Percentiles rank a stretch among this genome's conserved stretches.
Evolutionary conservation across 2,888 invertebrate species (phyloP).

Genomic region (Limnephilus auricula): DNA sequence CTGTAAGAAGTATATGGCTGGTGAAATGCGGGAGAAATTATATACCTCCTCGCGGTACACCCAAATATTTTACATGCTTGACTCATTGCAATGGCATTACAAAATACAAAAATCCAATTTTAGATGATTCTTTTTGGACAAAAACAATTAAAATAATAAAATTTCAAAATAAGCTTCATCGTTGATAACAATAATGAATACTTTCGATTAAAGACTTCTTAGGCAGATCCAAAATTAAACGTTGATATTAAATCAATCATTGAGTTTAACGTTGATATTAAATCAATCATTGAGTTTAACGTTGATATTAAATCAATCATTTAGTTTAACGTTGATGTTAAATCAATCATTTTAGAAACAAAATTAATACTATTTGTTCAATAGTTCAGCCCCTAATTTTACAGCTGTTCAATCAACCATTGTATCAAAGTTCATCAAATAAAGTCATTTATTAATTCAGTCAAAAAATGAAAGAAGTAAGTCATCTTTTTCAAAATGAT

Average conservation of each 20-base stretch:
- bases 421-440: background rate
- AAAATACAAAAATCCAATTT: background rate
- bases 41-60: background rate
- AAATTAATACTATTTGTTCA: background rate
- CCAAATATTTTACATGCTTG: conserved; percentile 38
- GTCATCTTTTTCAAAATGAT: background rate
- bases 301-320: background rate
- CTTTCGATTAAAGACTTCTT: background rate
- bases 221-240: background rate
- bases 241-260: background rate
- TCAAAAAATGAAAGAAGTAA: background rate
- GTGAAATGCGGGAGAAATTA: background rate
- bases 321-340: background rate
- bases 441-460: background rate
- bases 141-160: background rate
- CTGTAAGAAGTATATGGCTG: conserved; percentile 42
- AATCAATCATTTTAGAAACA: background rate
- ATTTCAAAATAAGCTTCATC: background rate
- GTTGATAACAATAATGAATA: background rate
- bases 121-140: background rate
- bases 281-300: background rate
- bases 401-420: background rate
- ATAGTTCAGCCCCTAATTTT: background rate
- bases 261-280: background rate
- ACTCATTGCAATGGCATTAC: conserved; percentile 46